phyloP scores from a whole-genome alignment of 2,113 vertebrate species.

The Ophiodon elongatus region DNA sequence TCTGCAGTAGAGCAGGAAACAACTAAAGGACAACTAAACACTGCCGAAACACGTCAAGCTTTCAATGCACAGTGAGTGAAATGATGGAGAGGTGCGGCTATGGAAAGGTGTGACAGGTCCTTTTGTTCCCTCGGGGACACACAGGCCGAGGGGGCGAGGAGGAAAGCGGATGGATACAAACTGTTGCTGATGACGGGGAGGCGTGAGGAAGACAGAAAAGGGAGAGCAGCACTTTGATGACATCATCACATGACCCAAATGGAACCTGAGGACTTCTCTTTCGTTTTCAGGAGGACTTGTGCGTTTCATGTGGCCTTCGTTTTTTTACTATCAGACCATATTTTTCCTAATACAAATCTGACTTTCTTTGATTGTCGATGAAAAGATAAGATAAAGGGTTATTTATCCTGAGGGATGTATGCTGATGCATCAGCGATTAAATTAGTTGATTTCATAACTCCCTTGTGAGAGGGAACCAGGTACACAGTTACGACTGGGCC shows the following conservation, averaged over 20 bases:
- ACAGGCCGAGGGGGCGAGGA: conserved; percentile 54
- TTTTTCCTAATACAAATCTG: not conserved
- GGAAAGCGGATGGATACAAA: conserved; percentile 73
- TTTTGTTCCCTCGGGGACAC: conserved; percentile 34
- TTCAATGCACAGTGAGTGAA: not conserved
- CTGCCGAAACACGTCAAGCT: conserved; percentile 1
- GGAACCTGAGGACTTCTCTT: conserved; percentile 43
- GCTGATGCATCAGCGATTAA: not conserved
- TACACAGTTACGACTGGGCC: no score
- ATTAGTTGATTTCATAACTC: not conserved
- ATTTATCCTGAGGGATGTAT: not conserved
- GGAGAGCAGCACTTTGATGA: conserved; percentile 79
- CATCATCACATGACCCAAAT: conserved; percentile 49
- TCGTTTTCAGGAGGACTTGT: not conserved
- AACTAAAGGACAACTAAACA: conserved; percentile 28
- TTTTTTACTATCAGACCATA: not conserved
- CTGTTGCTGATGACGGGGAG: conserved; percentile 56
- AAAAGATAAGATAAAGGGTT: not conserved
- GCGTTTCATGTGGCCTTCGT: not conserved
- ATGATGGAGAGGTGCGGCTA: conserved; percentile 1
- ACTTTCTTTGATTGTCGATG: not conserved
- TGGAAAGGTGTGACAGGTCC: not conserved
- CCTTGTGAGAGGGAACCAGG: not conserved
- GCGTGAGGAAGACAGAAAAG: conserved; percentile 58
- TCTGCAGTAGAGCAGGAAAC: conserved; percentile 25